Evolutionary conservation across 2,888 invertebrate genomes (phyloP), one percentile per base, ranked within the genome.

Genomic region (Mechanitis messenoides): DNA sequence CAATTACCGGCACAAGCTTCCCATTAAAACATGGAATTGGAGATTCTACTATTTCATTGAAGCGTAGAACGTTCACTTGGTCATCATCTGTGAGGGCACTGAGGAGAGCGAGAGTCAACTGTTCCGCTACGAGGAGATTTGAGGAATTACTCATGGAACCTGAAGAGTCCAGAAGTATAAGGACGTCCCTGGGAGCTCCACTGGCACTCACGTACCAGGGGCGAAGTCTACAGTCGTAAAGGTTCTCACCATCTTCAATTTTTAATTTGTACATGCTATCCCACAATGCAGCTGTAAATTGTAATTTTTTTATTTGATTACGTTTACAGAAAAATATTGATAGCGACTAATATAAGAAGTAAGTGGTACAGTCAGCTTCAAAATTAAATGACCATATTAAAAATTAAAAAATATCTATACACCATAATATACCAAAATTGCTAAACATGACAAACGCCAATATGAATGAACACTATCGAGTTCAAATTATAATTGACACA

Each of bases 151-250:
- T 72, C 88, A 90, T 88, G 31, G 90, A 90, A 0, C 90, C 90
- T 0, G 90, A 85, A 0, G 85, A 85, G 57, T 90, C 90, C 0
- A 87, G 72, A 2, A 90, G 78, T 9, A 90, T 80, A 56, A 90
- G 81, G 0, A 90, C 73, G 62, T 90, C 90, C 0, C 88, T 74
- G 0, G 89, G 88, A 0, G 90, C 90, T 0, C 90, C 90, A 11
- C 81, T 77, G 0, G 88, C 87, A 62, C 83, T 81, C 56, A 89
- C 87, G 70, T 87, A 90, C 90, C 90, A 90, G 1, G 90, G 84
- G 0, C 90, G 80, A 33, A 89, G 75, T 0, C 90, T 80, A 61
- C 90, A 90, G 70, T 90, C 90, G 70, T 86, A 90, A 7, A 85
- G 72, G 55, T 84, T 82, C 12, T 77, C 80, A 0, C 74, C 73